A percentile compares a stretch with the other conserved stretches of the same genome.
Evolutionary conservation across 1,140 invertebrate genomes (phyloP).

Genomic region (Trachymyrmex cornetzi): DNA sequence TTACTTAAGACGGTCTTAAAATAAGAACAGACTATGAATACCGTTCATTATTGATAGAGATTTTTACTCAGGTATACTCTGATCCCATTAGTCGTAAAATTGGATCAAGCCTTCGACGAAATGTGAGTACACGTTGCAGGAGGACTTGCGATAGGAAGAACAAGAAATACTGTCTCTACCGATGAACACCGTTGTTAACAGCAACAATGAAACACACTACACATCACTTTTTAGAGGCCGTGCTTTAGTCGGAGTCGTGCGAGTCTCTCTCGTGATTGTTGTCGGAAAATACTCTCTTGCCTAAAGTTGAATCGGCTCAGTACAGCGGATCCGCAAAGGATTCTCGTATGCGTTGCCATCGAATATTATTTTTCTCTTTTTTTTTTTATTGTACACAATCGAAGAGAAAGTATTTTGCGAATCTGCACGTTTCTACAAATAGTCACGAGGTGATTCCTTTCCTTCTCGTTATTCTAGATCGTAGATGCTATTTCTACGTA

Average conservation of each 20-base stretch:
- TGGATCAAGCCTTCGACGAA: conserved; percentile 81
- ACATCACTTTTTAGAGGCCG: conserved; percentile 70
- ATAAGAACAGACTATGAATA: too few species aligned
- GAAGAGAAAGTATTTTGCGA: conserved; percentile 70
- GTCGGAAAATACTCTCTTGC: conserved; percentile 46
- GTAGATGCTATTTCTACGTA: conserved; percentile 74
- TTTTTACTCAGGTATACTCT: conserved; percentile 20
- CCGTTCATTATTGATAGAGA: not conserved
- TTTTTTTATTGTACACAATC: not conserved
- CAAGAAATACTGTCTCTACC: conserved; percentile 39
- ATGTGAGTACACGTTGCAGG: conserved; percentile 78
- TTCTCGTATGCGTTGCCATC: conserved; percentile 11
- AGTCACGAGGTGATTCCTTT: conserved; percentile 56
- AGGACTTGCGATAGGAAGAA: conserved; percentile 61
- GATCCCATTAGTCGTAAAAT: conserved; percentile 53
- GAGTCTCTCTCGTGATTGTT: conserved; percentile 62
- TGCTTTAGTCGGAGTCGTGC: conserved; percentile 68
- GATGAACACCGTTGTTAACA: conserved; percentile 48
- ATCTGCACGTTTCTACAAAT: conserved; percentile 62
- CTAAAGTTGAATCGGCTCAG: conserved; percentile 4
- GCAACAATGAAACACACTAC: conserved; percentile 67
- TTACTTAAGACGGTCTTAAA: too few species aligned
- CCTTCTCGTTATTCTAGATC: conserved; percentile 65
- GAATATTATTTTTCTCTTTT: conserved; percentile 1
- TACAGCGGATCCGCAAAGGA: conserved; percentile 26